These are phyloP conservation scores for Patiria miniata DNA, from an alignment of 35 echinoderm and acorn worm genomes.

Conservation along the genomic window DNA sequence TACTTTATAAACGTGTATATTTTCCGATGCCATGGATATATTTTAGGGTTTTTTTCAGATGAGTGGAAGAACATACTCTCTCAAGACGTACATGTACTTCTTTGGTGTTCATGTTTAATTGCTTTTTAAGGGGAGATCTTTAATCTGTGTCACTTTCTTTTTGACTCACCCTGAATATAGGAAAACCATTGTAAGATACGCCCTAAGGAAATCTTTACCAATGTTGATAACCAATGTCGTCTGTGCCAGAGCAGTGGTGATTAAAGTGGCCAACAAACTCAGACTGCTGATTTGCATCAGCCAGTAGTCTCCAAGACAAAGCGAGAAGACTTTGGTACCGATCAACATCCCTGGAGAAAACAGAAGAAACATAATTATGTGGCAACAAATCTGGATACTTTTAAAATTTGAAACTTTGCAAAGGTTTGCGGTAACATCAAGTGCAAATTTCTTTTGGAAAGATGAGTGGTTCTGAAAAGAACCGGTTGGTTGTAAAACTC, in stretches of 20 bases:
- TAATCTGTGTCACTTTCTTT: background rate
- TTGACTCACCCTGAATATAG: background rate
- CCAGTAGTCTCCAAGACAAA: slow-evolving; percentile 35
- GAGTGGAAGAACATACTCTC: no score
- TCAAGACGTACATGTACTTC: no score
- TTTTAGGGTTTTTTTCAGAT: no score
- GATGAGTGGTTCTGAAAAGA: no score
- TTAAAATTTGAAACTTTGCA: no score
- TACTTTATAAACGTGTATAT: no score
- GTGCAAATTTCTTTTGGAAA: no score
- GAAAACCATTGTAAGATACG: background rate
- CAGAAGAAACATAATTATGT: background rate
- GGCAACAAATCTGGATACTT: no score
- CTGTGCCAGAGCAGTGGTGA: background rate
- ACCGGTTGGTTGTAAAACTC: no score
- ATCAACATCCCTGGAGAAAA: slow-evolving; percentile 18
- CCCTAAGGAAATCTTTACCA: slow-evolving; percentile 1
- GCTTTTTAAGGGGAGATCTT: no score
- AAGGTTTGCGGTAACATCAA: background rate
- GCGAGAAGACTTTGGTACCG: slow-evolving; percentile 16
- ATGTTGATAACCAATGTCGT: background rate
- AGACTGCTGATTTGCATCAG: slow-evolving; percentile 17
- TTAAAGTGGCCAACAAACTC: background rate
- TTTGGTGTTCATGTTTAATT: no score
- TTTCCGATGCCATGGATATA: no score